Percentiles rank a stretch among this genome's conserved stretches.
Evolutionary conservation across 2,113 vertebrate species (phyloP).

Genomic region (Sterrhoptilus dennistouni): DNA sequence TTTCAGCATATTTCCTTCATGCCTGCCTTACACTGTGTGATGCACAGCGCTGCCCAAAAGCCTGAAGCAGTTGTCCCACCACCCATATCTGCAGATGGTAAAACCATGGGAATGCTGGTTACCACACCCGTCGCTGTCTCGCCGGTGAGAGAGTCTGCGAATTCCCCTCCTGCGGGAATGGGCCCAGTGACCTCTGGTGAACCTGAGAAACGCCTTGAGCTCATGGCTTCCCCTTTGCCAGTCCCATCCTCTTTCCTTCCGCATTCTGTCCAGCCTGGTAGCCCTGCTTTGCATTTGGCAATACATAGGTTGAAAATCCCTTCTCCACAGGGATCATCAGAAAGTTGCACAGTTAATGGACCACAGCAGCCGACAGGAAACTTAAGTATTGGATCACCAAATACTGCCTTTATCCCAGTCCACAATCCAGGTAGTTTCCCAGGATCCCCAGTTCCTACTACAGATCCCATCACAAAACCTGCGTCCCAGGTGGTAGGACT

Average conservation of each 20-base stretch:
- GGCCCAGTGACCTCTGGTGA: conserved; percentile 65
- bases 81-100: conserved; percentile 77
- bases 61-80: conserved; percentile 73
- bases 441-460: conserved; percentile 71
- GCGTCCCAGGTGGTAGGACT: conserved; percentile 78
- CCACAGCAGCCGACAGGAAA: conserved; percentile 76
- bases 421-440: conserved; percentile 78
- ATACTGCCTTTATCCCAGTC: conserved; percentile 80
- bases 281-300: conserved; percentile 79
- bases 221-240: conserved; percentile 71
- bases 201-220: conserved; percentile 80
- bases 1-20: conserved; percentile 81
- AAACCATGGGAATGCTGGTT: conserved; percentile 78
- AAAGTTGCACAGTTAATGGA: conserved; percentile 68
- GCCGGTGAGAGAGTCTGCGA: conserved; percentile 64
- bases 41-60: conserved; percentile 80
- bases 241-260: conserved; percentile 77
- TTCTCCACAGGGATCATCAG: conserved; percentile 71
- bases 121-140: conserved; percentile 74
- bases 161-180: conserved; percentile 66
- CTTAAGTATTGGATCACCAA: conserved; percentile 78
- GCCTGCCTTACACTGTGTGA: conserved; percentile 81
- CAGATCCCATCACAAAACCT: conserved; percentile 76
- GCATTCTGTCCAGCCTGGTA: conserved; percentile 69
- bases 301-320: conserved; percentile 85